phyloP scores from a whole-genome alignment of 2,113 vertebrate species.

The Xyrauchen texanus region DNA sequence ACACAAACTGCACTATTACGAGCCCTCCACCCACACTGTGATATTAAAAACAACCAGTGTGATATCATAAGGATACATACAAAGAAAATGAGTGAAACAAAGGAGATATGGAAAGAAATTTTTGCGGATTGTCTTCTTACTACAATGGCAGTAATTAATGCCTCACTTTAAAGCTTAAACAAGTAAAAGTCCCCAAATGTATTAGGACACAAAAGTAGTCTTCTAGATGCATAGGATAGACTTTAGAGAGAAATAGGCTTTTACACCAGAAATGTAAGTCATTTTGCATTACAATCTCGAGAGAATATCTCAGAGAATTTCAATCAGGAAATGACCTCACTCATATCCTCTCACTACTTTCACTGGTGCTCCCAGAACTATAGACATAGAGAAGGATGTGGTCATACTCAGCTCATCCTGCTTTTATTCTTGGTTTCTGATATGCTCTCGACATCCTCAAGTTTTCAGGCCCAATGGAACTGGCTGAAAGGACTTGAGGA shows the following conservation, averaged over 20 bases:
- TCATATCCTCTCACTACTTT: not conserved
- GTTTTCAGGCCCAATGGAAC: constrained; percentile 3
- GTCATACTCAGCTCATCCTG: not conserved
- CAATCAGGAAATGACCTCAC: constrained; percentile 2
- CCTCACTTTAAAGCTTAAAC: no score
- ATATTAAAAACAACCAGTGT: constrained; percentile 14
- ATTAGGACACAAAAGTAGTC: no score
- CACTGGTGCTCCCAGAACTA: not conserved
- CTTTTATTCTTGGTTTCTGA: not conserved
- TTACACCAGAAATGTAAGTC: no score
- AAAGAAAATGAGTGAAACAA: not conserved
- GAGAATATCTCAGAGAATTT: not conserved
- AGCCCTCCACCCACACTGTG: constrained; percentile 23
- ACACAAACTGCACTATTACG: constrained; percentile 17
- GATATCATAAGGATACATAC: not conserved
- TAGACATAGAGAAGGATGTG: not conserved
- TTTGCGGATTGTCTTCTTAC: no score
- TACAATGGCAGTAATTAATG: no score
- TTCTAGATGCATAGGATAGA: no score
- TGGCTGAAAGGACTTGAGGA: not conserved
- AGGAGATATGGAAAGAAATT: not conserved
- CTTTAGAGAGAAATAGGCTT: no score
- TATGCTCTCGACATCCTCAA: not conserved
- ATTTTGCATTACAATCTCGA: no score
- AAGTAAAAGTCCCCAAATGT: no score